Conservation (phyloP, 1,140 invertebrate genomes). For the Drosophila burlai region DNA sequence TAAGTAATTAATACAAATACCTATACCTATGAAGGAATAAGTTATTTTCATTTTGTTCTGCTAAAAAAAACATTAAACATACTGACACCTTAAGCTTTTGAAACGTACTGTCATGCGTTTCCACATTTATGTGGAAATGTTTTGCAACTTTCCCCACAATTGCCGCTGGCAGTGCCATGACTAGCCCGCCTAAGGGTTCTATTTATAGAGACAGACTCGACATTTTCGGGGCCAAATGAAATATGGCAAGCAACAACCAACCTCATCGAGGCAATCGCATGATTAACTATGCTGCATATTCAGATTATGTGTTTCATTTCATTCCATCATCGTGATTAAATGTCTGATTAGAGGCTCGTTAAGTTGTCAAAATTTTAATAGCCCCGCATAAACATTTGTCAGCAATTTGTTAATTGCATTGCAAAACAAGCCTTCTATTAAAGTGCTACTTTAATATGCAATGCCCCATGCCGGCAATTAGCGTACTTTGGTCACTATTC, state of each 20-base stretch:
- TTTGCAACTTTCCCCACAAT: slow-evolving; percentile 37
- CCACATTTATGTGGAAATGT: slow-evolving; percentile 27
- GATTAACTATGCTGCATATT: slow-evolving; percentile 30
- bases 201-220: slow-evolving; percentile 49
- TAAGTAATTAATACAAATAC: background rate
- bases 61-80: background rate
- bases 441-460: background rate
- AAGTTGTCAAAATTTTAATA: slow-evolving; percentile 23
- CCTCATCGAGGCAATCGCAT: slow-evolving; percentile 11
- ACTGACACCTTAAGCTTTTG: background rate
- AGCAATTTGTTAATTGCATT: slow-evolving; percentile 55
- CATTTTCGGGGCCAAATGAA: slow-evolving; percentile 38
- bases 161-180: slow-evolving; percentile 19
- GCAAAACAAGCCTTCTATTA: slow-evolving; percentile 25
- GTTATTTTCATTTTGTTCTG: background rate
- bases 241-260: slow-evolving; percentile 15
- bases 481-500: background rate
- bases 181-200: slow-evolving; percentile 28
- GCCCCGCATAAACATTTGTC: slow-evolving; percentile 28
- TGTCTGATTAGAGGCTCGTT: slow-evolving; percentile 28
- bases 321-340: slow-evolving; percentile 3
- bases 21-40: background rate
- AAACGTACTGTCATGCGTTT: slow-evolving; percentile 34
- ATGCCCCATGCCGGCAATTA: slow-evolving; percentile 38
- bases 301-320: slow-evolving; percentile 12